Conservation (phyloP, 2,888 invertebrate genomes). For the Plagodis pulveraria region DNA sequence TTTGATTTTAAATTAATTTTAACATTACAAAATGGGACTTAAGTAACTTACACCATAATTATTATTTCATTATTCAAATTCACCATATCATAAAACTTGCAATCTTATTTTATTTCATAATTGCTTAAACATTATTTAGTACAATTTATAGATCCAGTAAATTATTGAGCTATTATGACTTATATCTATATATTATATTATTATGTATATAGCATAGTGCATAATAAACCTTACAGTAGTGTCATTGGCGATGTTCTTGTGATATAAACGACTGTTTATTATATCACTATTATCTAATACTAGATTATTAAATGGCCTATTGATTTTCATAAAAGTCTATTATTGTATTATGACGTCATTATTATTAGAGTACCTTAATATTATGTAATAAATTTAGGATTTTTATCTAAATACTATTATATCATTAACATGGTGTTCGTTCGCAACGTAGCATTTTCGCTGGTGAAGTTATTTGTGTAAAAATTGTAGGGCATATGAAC, state of each 20-base stretch:
- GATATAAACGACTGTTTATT: constrained; percentile 51
- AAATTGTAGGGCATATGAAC: constrained; percentile 44
- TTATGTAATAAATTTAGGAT: constrained; percentile 71
- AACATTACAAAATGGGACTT: constrained; percentile 84
- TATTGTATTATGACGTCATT: constrained; percentile 68
- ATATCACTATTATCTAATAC: constrained; percentile 51
- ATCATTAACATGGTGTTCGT: constrained; percentile 82
- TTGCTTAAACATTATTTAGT: constrained; percentile 68
- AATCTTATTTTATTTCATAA: constrained; percentile 55
- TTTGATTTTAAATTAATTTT: constrained; percentile 72
- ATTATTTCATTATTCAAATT: constrained; percentile 62
- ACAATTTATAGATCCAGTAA: constrained; percentile 69
- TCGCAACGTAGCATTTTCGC: constrained; percentile 77
- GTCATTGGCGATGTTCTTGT: constrained; percentile 58
- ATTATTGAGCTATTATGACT: constrained; percentile 80
- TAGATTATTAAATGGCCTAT: constrained; percentile 53
- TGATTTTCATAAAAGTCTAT: constrained; percentile 67
- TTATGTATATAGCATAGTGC: constrained; percentile 72
- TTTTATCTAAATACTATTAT: constrained; percentile 71
- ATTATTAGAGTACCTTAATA: constrained; percentile 59
- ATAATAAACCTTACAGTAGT: constrained; percentile 56
- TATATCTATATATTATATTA: constrained; percentile 50
- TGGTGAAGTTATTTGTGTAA: constrained; percentile 49
- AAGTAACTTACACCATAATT: constrained; percentile 54
- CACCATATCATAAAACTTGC: constrained; percentile 49